These are phyloP conservation scores for Astyanax mexicanus DNA, from an alignment of 2,797 vertebrate genomes.

Conservation along the genomic window DNA sequence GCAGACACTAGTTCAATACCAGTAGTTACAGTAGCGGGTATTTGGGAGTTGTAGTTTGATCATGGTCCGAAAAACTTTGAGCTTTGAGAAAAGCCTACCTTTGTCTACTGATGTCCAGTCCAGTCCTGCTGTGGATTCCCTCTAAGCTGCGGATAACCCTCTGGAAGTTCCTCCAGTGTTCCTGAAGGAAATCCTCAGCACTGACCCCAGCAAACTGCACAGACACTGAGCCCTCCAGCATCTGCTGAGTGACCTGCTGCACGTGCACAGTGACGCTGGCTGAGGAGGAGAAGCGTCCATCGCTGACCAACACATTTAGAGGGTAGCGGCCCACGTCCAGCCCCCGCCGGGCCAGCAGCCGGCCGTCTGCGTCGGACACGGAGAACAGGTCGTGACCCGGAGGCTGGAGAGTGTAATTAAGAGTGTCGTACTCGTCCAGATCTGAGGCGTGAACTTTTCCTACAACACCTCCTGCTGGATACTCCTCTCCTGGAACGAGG, in stretches of 20 bases:
- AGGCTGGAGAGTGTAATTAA: constrained; percentile 79
- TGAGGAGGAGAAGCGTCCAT: constrained; percentile 79
- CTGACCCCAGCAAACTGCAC: constrained; percentile 82
- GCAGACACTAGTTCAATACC: too few relatives aligned
- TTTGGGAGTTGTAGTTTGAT: too few relatives aligned
- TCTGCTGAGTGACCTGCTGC: constrained; percentile 76
- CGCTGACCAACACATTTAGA: constrained; percentile 85
- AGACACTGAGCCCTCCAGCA: constrained; percentile 77
- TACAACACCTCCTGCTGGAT: constrained; percentile 82
- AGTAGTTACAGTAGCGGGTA: too few relatives aligned
- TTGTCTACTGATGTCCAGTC: not conserved
- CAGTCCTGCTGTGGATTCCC: constrained; percentile 59
- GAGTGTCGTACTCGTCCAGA: constrained; percentile 85
- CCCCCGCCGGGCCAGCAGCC: constrained; percentile 79
- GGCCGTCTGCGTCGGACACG: constrained; percentile 81
- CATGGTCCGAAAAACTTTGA: too few relatives aligned
- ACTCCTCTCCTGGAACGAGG: constrained; percentile 80
- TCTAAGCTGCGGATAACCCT: constrained; percentile 77
- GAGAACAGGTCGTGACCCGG: constrained; percentile 77
- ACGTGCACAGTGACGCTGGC: constrained; percentile 81
- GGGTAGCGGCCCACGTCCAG: constrained; percentile 83
- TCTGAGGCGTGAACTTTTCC: constrained; percentile 87
- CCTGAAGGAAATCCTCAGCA: constrained; percentile 83
- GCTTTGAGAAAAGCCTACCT: too few relatives aligned
- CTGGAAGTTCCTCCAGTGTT: constrained; percentile 87